Base-by-base conservation (phyloP, 2,113 vertebrate genomes). In the Hiodon alosoides region DNA sequence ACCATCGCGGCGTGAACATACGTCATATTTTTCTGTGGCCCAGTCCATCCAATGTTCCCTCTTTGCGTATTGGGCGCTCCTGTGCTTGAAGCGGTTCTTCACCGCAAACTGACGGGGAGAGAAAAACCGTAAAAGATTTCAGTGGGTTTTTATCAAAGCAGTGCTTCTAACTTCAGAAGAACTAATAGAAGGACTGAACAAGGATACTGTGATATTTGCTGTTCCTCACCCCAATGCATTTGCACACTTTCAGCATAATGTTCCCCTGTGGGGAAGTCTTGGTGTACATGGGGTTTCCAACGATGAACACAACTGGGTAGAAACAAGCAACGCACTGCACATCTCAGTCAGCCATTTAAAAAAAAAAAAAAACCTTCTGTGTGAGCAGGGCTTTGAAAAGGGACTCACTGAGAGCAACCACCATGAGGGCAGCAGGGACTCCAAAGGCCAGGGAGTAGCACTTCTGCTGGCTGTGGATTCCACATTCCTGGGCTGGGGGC, bases 21-120 rank as follows among this genome's bases (percentile, higher is more conserved):
- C 97, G 0, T 93, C 87, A 17, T 98, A 98, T 74, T 93, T 96
- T 31, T 98, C 97, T 3, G 81, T 87, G 0, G 97, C 95, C 97
- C 97, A 99, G 89, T 99, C 97, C 84, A 98, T 83, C 96, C 97
- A 99, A 86, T 98, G 97, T 4, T 92, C 76, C 81, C 92, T 94
- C 87, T 93, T 94, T 46, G 95, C 93, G 76, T 80, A 92, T 6
- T 69, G 0, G 0, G 85, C 91, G 84, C 93, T 92, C 79, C 92
- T 90, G 83, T 98, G 95, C 55, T 0, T 88, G 79, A 90, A 94
- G 76, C 95, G 91, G 78, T 98, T 99, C 83, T 85, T 90, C 77
- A 98, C 74, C 71, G 96, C 94, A 93, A 96, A 99, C 97, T 99
- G 86, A 67, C 76, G 48, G 47, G 76, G 67, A 83, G 31, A 65